A percentile compares a stretch with the other conserved stretches of the same genome.
These are phyloP conservation scores for Protodeltote pygarga DNA, from an alignment of 2,888 invertebrate genomes.

Conservation along the genomic window DNA sequence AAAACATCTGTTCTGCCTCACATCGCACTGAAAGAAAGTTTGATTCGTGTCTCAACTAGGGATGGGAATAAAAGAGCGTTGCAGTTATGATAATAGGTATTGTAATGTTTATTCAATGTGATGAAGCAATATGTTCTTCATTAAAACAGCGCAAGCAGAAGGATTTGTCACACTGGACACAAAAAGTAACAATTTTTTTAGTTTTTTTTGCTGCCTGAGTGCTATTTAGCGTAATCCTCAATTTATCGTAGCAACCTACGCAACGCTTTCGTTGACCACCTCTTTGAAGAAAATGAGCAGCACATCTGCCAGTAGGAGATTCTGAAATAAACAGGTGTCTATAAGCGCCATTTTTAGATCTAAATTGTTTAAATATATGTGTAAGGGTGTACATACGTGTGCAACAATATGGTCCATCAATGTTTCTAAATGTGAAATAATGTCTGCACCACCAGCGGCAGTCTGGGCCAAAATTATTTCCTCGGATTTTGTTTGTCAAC, in stretches of 20 bases:
- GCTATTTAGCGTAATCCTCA: constrained; percentile 10
- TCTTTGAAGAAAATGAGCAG: constrained; percentile 12
- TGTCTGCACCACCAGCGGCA: too few relatives aligned
- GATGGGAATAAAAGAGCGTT: constrained; percentile 4
- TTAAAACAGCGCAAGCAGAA: constrained; percentile 21
- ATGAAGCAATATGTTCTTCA: constrained; percentile 14
- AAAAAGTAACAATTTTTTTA: constrained; percentile 8
- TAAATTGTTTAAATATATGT: not conserved
- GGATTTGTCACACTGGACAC: constrained; percentile 14
- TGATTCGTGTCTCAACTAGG: constrained; percentile 4
- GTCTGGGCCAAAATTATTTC: too few relatives aligned
- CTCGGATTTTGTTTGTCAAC: too few relatives aligned
- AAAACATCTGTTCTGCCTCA: too few relatives aligned
- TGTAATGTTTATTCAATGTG: constrained; percentile 1
- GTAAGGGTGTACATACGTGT: too few relatives aligned
- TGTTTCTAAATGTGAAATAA: too few relatives aligned
- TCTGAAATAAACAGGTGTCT: constrained; percentile 10
- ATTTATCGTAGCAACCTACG: constrained; percentile 9
- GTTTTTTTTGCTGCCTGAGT: constrained; percentile 13
- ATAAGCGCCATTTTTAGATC: constrained; percentile 4
- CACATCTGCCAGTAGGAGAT: constrained; percentile 6
- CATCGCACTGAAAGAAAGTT: constrained; percentile 4
- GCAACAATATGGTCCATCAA: too few relatives aligned
- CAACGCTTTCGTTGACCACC: constrained; percentile 20
- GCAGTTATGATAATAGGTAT: constrained; percentile 7